phyloP scores from a whole-genome alignment of 1,140 invertebrate species.

The Leptinotarsa defecta region DNA sequence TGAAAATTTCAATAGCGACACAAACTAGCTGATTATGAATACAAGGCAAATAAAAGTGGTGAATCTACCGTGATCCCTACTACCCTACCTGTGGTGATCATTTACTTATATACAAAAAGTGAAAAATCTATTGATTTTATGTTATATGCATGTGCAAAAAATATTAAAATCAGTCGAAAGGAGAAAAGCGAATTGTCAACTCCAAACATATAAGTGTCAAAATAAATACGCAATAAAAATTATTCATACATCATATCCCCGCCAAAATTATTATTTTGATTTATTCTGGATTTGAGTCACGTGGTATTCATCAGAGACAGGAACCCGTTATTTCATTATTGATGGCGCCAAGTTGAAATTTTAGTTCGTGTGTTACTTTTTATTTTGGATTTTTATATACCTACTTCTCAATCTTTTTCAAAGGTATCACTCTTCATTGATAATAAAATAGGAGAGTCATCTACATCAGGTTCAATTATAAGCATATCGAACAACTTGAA shows the following conservation, averaged over 20 bases:
- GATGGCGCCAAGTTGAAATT: constrained; percentile 65
- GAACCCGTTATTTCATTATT: constrained; percentile 59
- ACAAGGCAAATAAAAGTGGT: too few relatives aligned
- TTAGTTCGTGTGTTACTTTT: background rate
- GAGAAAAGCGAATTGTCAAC: too few relatives aligned
- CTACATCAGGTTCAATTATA: constrained; percentile 10
- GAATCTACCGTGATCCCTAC: too few relatives aligned
- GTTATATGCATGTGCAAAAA: too few relatives aligned
- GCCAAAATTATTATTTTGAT: constrained; percentile 8
- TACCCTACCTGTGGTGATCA: too few relatives aligned
- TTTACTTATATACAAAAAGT: too few relatives aligned
- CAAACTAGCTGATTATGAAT: too few relatives aligned
- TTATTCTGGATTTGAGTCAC: constrained; percentile 55
- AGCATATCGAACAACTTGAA: constrained; percentile 50
- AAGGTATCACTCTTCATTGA: constrained; percentile 2
- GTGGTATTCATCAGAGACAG: constrained; percentile 55
- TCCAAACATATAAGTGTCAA: too few relatives aligned
- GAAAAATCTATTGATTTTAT: too few relatives aligned
- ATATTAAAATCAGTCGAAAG: too few relatives aligned
- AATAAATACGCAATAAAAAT: too few relatives aligned
- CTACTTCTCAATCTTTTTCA: background rate
- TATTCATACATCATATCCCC: background rate
- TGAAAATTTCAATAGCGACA: too few relatives aligned
- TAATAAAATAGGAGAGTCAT: constrained; percentile 53
- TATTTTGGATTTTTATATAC: background rate